phyloP scores from a whole-genome alignment of 2,888 invertebrate genomes.

The Aleiodes testaceus region DNA sequence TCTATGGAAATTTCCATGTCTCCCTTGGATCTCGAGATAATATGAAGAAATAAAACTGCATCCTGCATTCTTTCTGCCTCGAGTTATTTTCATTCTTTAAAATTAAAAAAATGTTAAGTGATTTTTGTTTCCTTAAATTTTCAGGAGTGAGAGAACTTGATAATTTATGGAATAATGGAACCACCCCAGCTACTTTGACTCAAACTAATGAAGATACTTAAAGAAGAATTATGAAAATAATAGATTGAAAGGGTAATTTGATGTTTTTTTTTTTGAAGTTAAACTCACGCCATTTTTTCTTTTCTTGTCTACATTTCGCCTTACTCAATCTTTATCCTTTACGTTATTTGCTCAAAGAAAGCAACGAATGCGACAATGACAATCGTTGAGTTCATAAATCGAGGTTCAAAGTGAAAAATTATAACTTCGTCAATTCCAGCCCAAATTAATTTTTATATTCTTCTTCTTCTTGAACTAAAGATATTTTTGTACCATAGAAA shows the following conservation, averaged over 20 bases:
- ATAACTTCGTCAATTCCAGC: constrained; percentile 13
- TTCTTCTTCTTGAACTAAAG: background rate
- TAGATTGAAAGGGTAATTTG: background rate
- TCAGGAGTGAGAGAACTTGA: constrained; percentile 52
- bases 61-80: no score
- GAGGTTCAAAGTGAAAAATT: constrained; percentile 18
- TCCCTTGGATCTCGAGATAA: no score
- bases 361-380: background rate
- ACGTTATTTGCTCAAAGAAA: constrained; percentile 9
- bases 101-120: background rate
- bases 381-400: background rate
- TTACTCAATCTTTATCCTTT: background rate
- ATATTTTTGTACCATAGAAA: no score
- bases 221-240: background rate
- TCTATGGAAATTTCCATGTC: no score
- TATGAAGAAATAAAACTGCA: no score
- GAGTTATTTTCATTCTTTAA: no score
- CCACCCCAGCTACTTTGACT: constrained; percentile 30
- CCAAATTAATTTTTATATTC: background rate
- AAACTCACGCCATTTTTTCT: no score
- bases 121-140: constrained; percentile 30
- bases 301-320: no score
- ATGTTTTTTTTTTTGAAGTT: no score
- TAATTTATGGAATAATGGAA: constrained; percentile 49
- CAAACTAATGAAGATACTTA: constrained; percentile 27